Evolutionary conservation across 2,113 vertebrate genomes (phyloP).

Genomic region (Prinia subflava): DNA sequence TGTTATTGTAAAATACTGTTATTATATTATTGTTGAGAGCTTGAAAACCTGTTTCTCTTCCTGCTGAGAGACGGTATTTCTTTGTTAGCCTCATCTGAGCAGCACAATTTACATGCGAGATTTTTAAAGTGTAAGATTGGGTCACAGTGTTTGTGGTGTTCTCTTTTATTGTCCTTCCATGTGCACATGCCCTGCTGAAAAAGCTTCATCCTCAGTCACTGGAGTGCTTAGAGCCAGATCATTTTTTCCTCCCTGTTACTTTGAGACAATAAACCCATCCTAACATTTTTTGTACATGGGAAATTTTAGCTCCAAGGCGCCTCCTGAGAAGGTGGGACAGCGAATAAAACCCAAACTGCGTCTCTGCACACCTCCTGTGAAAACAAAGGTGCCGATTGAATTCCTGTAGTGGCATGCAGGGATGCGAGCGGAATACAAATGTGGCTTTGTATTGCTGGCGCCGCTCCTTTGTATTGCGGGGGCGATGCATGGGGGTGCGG

Average conservation of each 20-base stretch:
- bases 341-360: accelerated
- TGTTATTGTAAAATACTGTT: background rate
- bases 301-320: background rate
- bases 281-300: accelerated
- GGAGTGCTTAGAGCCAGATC: accelerated
- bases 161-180: background rate
- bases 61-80: background rate
- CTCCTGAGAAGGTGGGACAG: background rate
- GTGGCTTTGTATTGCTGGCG: background rate
- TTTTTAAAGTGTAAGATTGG: background rate
- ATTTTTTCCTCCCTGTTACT: background rate
- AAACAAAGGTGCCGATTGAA: background rate
- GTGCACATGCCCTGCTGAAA: background rate
- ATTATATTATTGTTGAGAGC: background rate
- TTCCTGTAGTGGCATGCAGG: background rate
- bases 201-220: background rate
- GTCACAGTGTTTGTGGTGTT: background rate
- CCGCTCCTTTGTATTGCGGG: background rate
- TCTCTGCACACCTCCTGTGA: background rate
- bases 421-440: background rate
- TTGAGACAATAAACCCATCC: background rate
- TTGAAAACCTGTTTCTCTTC: background rate
- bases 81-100: background rate
- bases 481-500: background rate
- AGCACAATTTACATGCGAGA: background rate